Conservation (phyloP, 2,888 invertebrate species). For the Lissocephala sabroskyi region DNA sequence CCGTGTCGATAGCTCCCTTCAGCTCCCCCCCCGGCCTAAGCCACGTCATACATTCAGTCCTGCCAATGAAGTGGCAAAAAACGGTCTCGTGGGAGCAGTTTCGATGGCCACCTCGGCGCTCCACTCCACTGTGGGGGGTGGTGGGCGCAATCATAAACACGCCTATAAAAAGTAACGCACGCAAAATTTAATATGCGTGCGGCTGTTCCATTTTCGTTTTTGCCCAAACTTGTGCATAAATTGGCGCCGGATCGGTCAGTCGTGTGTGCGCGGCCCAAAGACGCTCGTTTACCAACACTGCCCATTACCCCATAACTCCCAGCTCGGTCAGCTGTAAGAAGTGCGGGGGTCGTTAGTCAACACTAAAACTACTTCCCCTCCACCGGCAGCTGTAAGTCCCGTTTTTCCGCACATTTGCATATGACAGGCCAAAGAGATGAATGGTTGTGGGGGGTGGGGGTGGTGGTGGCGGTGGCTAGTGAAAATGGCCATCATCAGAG, state of each 20-base stretch:
- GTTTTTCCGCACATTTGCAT: too few relatives aligned
- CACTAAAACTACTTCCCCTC: neutral
- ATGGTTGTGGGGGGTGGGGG: constrained; percentile 18
- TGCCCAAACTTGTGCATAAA: neutral
- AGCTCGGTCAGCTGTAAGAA: neutral
- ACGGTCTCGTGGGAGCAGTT: constrained; percentile 10
- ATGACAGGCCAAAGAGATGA: too few relatives aligned
- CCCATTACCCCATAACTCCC: too few relatives aligned
- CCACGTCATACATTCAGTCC: too few relatives aligned
- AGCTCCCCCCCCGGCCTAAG: too few relatives aligned
- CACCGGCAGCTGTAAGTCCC: constrained; percentile 2
- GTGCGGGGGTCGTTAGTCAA: neutral
- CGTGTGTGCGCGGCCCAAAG: too few relatives aligned
- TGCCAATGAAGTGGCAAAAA: constrained; percentile 1
- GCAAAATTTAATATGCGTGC: constrained; percentile 6
- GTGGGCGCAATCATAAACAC: constrained; percentile 15
- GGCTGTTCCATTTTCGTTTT: neutral
- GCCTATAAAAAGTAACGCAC: constrained; percentile 30
- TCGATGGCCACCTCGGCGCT: neutral
- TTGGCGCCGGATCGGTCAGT: neutral
- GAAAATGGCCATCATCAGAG: too few relatives aligned
- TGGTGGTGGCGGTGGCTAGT: constrained; percentile 11
- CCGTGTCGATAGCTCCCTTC: too few relatives aligned
- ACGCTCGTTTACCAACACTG: too few relatives aligned
- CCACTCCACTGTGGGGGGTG: neutral